Evolutionary conservation across 2,113 vertebrate species (phyloP), one percentile per base, ranked within the genome.

Genomic region (Corythaeola cristata): DNA sequence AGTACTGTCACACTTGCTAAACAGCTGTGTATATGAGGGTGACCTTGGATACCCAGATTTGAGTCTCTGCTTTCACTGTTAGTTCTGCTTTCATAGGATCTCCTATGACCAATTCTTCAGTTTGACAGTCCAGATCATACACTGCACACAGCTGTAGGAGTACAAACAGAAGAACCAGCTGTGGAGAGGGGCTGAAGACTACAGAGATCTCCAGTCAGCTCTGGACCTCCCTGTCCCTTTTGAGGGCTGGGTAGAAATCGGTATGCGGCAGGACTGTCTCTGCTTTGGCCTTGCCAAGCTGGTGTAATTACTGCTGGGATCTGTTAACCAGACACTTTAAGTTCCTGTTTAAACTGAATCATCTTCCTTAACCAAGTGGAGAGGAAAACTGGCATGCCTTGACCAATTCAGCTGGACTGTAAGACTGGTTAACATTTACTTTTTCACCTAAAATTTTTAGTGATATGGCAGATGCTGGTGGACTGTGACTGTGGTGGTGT

Each of bases 11-110:
- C 75, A 88, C 75, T 88, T 94, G 76, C 89, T 90, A 59, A 91
- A 73, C 85, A 89, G 81, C 87, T 94, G 79, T 79, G 49, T 73
- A 12, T 41, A 23, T 59, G 55, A 95, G 85, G 91, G 83, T 97
- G 92, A 97, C 97, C 96, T 97, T 96, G 96, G 95, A 66, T 62
- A 85, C 26, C 27, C 67, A 94, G 45, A 93, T 76, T 18, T 85
- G 72, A 82, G n/a, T 66, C 39, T 85, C 59, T 85, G 62, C 45
- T 89, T 89, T 91, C 4, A 11, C 66, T 88, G 35, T 53, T 39
- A 49, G 35, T 83, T 89, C 45, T 85, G 26, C 75, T 72, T 93
- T 85, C 60, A 44, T 28, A 76, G 59, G 49, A 32, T 86, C 74
- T 91, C 69, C 69, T 72, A 6, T 12, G 21, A 91, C 32, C 78